Percentiles rank a stretch among this genome's conserved stretches.
phyloP scores from a whole-genome alignment of 2,113 vertebrate species.

The Petrocephalus zakoni region DNA sequence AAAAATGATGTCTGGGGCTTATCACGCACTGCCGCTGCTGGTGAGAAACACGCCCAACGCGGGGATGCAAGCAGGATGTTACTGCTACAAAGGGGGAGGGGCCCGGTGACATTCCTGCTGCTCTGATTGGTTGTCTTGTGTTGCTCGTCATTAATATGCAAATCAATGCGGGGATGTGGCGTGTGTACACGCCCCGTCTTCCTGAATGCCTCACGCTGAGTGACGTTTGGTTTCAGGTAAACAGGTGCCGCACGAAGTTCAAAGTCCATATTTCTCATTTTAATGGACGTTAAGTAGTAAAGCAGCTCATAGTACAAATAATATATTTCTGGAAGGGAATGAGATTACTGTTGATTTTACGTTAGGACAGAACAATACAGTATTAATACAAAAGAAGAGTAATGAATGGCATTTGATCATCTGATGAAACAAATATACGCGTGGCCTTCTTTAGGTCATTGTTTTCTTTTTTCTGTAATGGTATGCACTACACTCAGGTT shows the following conservation, averaged over 20 bases:
- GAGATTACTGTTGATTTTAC: background rate
- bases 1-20: background rate
- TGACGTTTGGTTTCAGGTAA: slow-evolving; percentile 19
- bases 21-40: background rate
- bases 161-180: slow-evolving; percentile 30
- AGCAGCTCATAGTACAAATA: background rate
- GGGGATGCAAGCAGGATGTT: background rate
- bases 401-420: background rate
- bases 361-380: background rate
- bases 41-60: slow-evolving; percentile 4
- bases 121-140: slow-evolving; percentile 26
- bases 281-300: background rate
- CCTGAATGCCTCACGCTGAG: background rate
- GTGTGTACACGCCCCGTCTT: background rate
- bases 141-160: slow-evolving; percentile 26
- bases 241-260: slow-evolving; percentile 11
- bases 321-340: background rate
- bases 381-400: background rate
- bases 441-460: background rate
- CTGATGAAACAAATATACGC: background rate
- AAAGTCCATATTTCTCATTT: background rate
- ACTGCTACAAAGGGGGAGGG: background rate
- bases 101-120: background rate
- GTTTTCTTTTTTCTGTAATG: background rate
- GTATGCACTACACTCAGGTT: background rate